Evolutionary conservation across 1,140 invertebrate genomes (phyloP).

Genomic region (Drosophila elegans): DNA sequence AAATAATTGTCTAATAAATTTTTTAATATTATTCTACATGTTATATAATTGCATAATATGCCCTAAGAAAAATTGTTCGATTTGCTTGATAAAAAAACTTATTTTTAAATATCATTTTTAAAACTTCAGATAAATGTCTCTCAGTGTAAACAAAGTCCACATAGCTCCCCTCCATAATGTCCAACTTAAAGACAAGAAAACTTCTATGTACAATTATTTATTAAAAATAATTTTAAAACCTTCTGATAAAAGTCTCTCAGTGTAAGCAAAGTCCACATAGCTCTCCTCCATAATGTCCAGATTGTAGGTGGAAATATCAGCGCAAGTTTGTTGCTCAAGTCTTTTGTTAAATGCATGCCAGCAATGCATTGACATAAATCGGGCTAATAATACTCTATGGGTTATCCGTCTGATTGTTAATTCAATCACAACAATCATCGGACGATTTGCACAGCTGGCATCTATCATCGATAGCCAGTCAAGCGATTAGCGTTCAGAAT

Average conservation of each 20-base stretch:
- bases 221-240: no score
- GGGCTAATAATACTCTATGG: slow-evolving; percentile 44
- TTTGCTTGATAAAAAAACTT: no score
- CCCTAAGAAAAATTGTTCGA: no score
- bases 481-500: slow-evolving; percentile 17
- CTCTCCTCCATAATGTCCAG: neutral
- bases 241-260: neutral
- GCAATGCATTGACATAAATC: slow-evolving; percentile 54
- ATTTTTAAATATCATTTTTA: no score
- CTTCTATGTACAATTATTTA: no score
- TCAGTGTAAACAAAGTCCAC: neutral
- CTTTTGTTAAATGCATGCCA: slow-evolving; percentile 49
- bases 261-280: neutral
- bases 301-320: slow-evolving; percentile 29
- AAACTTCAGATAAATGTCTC: neutral
- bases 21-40: no score
- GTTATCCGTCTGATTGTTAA: slow-evolving; percentile 28
- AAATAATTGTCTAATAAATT: no score
- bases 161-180: neutral
- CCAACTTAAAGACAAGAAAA: no score
- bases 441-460: slow-evolving; percentile 30
- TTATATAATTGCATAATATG: no score
- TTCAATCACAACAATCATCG: slow-evolving; percentile 22
- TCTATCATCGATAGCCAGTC: slow-evolving; percentile 1
- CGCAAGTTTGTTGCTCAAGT: slow-evolving; percentile 73